Evolutionary conservation across 2,797 vertebrate species (phyloP).

Genomic region (Xenentodon cancila): DNA sequence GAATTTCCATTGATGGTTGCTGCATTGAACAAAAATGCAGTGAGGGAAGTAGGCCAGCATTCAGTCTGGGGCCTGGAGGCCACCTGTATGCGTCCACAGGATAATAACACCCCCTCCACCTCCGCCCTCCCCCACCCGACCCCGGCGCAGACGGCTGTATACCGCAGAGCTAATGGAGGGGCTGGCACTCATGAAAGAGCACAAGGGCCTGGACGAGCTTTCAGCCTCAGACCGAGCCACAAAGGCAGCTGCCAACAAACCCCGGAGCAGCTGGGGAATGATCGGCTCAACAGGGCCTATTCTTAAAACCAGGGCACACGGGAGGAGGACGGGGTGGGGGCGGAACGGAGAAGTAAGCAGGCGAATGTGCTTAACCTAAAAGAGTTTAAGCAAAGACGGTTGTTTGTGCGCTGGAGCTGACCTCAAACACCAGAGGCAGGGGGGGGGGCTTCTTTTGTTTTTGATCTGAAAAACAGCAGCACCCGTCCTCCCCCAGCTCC

Average conservation of each 20-base stretch:
- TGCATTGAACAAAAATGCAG: too few species aligned
- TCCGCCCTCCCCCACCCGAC: not conserved
- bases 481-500: too few species aligned
- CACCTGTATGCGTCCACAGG: conserved; percentile 70
- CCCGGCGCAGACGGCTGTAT: conserved; percentile 32
- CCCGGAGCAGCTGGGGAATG: conserved; percentile 65
- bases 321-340: conserved; percentile 1
- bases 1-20: conserved; percentile 31
- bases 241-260: conserved; percentile 56
- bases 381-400: conserved; percentile 47
- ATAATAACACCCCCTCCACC: conserved; percentile 46
- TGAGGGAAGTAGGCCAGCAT: conserved; percentile 57
- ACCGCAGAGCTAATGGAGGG: conserved; percentile 62
- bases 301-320: conserved; percentile 65
- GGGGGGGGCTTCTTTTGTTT: not conserved
- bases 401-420: conserved; percentile 36
- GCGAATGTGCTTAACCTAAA: conserved; percentile 39
- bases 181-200: conserved; percentile 48
- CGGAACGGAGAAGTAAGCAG: conserved; percentile 40
- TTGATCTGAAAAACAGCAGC: not conserved
- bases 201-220: conserved; percentile 41
- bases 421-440: not conserved
- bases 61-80: conserved; percentile 42
- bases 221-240: conserved; percentile 47
- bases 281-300: conserved; percentile 62